phyloP scores from a whole-genome alignment of 2,888 invertebrate genomes.

The Pachycephus smyrnensis region DNA sequence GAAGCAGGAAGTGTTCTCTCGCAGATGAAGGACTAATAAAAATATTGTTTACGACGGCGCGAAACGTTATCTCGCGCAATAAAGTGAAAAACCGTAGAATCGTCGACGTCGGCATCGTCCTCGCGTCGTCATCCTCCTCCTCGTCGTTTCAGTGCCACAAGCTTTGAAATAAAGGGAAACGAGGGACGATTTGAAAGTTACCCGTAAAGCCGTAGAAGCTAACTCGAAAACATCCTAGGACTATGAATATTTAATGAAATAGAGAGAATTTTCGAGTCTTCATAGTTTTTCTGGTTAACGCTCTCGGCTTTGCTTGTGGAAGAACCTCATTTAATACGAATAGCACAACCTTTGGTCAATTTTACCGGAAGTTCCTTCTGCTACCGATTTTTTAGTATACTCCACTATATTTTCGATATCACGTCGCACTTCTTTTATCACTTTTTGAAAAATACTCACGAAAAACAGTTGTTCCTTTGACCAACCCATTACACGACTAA shows the following conservation, averaged over 20 bases:
- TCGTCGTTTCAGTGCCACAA: not conserved
- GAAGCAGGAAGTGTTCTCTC: not conserved
- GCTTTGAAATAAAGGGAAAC: constrained; percentile 2
- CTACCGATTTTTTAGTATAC: not conserved
- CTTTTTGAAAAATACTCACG: not conserved
- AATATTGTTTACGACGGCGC: constrained; percentile 39
- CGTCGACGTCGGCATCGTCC: not conserved
- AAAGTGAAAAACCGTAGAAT: not conserved
- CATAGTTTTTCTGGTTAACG: not conserved
- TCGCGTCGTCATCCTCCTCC: not conserved
- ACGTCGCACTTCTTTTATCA: not conserved
- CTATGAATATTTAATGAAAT: constrained; percentile 42
- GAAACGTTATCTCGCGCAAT: constrained; percentile 20
- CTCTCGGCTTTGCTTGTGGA: not conserved
- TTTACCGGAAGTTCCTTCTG: not conserved
- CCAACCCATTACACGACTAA: not conserved
- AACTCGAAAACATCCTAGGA: constrained; percentile 33
- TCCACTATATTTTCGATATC: not conserved
- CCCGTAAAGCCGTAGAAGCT: constrained; percentile 3
- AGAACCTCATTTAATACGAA: not conserved
- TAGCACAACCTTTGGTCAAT: not conserved
- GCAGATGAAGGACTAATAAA: constrained; percentile 33
- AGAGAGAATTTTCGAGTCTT: constrained; percentile 23
- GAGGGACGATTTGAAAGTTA: not conserved
- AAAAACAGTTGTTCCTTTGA: not conserved